Conservation (phyloP, 2,797 vertebrate species). For the Serranus cabrilla region DNA sequence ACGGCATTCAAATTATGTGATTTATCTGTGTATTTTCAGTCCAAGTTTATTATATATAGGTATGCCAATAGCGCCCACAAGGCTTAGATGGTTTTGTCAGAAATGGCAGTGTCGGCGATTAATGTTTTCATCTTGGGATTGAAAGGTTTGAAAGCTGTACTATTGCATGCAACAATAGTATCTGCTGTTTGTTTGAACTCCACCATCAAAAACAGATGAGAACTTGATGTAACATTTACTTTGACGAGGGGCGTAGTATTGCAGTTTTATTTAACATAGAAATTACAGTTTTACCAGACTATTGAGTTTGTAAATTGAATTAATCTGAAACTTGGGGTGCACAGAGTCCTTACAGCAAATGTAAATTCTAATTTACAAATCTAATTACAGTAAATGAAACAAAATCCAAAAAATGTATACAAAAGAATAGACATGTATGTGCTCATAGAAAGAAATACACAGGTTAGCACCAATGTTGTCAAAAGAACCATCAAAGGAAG, state of each 20-base stretch:
- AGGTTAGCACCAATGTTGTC: too few species aligned
- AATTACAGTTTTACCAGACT: not conserved
- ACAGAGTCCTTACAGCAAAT: too few species aligned
- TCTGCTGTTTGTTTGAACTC: not conserved
- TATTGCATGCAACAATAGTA: not conserved
- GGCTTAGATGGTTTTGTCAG: not conserved
- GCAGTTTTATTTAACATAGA: too few species aligned
- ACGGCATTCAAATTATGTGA: conserved; percentile 13
- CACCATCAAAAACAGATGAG: not conserved
- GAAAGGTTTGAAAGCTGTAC: not conserved
- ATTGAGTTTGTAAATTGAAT: not conserved
- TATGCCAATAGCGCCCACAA: not conserved
- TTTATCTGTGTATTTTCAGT: conserved; percentile 8
- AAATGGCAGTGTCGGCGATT: not conserved
- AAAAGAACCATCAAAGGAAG: too few species aligned
- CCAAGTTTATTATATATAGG: not conserved
- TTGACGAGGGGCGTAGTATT: not conserved
- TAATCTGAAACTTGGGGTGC: not conserved
- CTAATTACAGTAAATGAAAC: too few species aligned
- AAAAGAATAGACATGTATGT: too few species aligned
- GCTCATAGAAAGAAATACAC: too few species aligned
- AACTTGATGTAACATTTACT: not conserved
- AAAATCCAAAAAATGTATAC: too few species aligned
- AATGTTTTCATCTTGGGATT: not conserved
- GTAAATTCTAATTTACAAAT: too few species aligned